Base-by-base conservation (phyloP, 2,113 vertebrate species). In the Bos indicus region DNA sequence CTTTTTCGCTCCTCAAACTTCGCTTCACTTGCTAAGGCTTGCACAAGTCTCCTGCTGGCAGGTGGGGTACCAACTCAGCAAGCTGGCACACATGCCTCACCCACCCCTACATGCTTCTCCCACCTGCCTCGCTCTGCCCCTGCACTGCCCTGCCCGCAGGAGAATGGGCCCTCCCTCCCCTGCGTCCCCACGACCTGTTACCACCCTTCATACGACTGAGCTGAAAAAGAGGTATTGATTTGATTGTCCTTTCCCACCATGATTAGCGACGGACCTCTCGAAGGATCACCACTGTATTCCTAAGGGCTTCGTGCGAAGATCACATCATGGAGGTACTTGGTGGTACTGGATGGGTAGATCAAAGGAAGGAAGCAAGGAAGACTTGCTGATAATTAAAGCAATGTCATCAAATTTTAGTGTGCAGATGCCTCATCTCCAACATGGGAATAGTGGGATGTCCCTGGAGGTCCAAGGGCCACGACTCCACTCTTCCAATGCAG, bases 1-100 rank as follows among this genome's bases (percentile, higher is more conserved):
- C 36, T 90, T 62, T 88, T 82, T 56, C 11, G 26, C 33, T 71
- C 86, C 86, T 83, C 43, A 40, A 93, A n/a, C 23, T 62, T 77
- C 1, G 1, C 28, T 51, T 94, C 36, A 21, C 71, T 57, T 33
- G 23, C 67, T 6, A 36, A 51, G 56, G 74, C 67, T 48, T 67
- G 14, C 33, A 8, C n/a, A 5, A 40, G 30, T 93, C 56, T 56
- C 51, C 33, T 36, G 33, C 67, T 7, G 46, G 33, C 21, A 36
- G 12, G 28, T 5, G 64, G 52, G 52, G 59, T 33, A 46, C 60
- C 60, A 26, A 51, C 40, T 36, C 57, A 67, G 26, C 19, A 15
- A 25, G 23, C 14, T 15, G 43, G 30, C 13, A 21, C 21, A 2
- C 4, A 12, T 15, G 6, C 5, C n/a, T 54, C 33, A 46, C 26